These are phyloP conservation scores for Conus canariensis DNA, from an alignment of 2,888 invertebrate genomes.

Conservation along the genomic window DNA sequence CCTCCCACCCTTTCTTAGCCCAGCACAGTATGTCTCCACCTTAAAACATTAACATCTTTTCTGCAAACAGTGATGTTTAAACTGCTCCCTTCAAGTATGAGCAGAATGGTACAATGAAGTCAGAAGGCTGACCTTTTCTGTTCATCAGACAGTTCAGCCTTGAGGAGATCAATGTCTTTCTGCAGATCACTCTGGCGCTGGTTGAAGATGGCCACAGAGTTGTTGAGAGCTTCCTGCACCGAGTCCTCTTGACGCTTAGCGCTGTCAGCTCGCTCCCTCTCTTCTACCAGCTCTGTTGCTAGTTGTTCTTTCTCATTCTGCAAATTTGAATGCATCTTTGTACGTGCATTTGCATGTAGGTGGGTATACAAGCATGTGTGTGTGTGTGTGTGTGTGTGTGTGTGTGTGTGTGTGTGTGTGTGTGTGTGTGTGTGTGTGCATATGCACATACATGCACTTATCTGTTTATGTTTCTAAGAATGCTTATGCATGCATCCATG, in stretches of 20 bases:
- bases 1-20: too few species aligned
- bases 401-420: conserved; percentile 29
- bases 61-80: too few species aligned
- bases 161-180: conserved; percentile 50
- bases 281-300: conserved; percentile 38
- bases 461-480: neutral
- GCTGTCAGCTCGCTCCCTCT: conserved; percentile 17
- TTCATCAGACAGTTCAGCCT: conserved; percentile 50
- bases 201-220: conserved; percentile 44
- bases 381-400: conserved; percentile 25
- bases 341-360: neutral
- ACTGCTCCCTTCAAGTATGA: too few species aligned
- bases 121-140: conserved; percentile 39
- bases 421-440: neutral
- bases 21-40: too few species aligned
- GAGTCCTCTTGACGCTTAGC: conserved; percentile 40
- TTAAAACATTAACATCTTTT: too few species aligned
- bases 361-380: too few species aligned
- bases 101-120: too few species aligned
- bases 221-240: conserved; percentile 41
- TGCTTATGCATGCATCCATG: neutral
- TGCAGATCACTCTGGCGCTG: conserved; percentile 45
- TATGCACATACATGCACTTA: too few species aligned
- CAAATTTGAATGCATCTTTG: neutral
- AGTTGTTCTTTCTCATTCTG: conserved; percentile 51